Conservation (phyloP, 2,113 vertebrate genomes). For the Siniperca chuatsi region DNA sequence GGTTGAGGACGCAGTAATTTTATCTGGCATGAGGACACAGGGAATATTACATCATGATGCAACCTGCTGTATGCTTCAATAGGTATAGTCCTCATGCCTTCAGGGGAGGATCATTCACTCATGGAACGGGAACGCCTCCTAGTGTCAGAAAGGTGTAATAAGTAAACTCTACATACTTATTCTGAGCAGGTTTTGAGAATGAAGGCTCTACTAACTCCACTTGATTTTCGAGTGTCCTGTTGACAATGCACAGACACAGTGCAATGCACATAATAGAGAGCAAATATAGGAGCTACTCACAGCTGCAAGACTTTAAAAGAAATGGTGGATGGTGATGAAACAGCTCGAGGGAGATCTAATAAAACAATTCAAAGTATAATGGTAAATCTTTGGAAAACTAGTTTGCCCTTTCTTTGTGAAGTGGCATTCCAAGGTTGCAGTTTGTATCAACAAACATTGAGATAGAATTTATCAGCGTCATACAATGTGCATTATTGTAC, state of each 20-base stretch:
- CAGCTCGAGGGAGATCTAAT: neutral
- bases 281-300: neutral
- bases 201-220: neutral
- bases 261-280: neutral
- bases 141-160: slow-evolving; percentile 45
- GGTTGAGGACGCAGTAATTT: slow-evolving; percentile 28
- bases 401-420: neutral
- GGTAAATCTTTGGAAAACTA: no score
- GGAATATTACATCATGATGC: slow-evolving; percentile 46
- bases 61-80: slow-evolving; percentile 48
- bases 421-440: neutral
- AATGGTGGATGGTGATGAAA: neutral
- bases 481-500: neutral
- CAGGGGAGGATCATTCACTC: neutral
- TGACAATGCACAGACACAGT: neutral
- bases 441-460: neutral
- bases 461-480: neutral
- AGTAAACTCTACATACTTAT: neutral
- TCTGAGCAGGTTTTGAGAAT: slow-evolving; percentile 19
- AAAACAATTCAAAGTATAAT: neutral
- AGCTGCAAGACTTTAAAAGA: neutral
- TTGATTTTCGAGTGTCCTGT: neutral
- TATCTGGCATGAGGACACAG: slow-evolving; percentile 44
- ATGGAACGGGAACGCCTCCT: slow-evolving; percentile 54
- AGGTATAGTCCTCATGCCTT: neutral